phyloP scores from a whole-genome alignment of 1,140 invertebrate species.

The Aphelenchoides fujianensis region DNA sequence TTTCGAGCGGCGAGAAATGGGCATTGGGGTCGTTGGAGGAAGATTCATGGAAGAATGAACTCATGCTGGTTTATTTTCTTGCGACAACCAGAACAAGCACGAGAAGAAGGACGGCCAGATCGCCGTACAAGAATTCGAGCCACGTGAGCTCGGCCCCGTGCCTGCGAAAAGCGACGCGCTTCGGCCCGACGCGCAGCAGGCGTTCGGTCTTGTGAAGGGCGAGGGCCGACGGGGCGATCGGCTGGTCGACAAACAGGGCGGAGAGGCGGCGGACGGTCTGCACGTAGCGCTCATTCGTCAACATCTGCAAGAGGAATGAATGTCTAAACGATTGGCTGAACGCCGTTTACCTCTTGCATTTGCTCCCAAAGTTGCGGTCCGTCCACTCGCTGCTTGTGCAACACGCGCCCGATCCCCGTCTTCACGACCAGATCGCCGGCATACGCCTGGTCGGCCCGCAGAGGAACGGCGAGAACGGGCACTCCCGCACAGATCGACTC shows the following conservation, averaged over 20 bases:
- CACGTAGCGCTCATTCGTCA: background rate
- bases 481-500: slow-evolving; percentile 36
- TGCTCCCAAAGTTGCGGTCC: slow-evolving; percentile 9
- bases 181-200: slow-evolving; percentile 14
- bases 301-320: slow-evolving; percentile 5
- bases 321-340: too few relatives aligned
- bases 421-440: slow-evolving; percentile 31
- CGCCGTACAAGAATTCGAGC: slow-evolving; percentile 21
- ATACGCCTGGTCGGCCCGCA: slow-evolving; percentile 42
- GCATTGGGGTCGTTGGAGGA: too few relatives aligned
- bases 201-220: slow-evolving; percentile 21
- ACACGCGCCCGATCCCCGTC: slow-evolving; percentile 23
- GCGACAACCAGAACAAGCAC: background rate
- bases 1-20: too few relatives aligned
- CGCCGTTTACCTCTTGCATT: slow-evolving; percentile 14
- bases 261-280: background rate
- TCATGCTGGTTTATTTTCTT: background rate
- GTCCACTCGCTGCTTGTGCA: slow-evolving; percentile 42
- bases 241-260: slow-evolving; percentile 18
- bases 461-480: slow-evolving; percentile 34
- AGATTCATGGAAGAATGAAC: too few relatives aligned
- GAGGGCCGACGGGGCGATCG: slow-evolving; percentile 8
- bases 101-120: slow-evolving; percentile 19
- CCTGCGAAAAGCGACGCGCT: slow-evolving; percentile 11
- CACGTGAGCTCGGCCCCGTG: slow-evolving; percentile 12